These are phyloP conservation scores for Stenichneumon culpator DNA, from an alignment of 2,888 invertebrate species.

Conservation along the genomic window DNA sequence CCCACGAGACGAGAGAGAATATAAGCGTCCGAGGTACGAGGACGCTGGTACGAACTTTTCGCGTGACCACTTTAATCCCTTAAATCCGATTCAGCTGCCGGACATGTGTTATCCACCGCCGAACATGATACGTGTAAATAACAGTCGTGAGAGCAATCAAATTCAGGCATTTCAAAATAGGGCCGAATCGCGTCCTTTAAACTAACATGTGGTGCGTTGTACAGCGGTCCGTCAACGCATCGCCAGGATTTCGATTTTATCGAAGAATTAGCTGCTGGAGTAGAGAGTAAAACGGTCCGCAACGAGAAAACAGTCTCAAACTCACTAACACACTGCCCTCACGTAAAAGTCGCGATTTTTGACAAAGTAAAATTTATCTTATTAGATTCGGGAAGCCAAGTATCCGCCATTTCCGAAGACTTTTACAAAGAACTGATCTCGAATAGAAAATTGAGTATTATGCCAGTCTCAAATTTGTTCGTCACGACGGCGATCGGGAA, in stretches of 20 bases:
- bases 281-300: slow-evolving; percentile 33
- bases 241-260: slow-evolving; percentile 52
- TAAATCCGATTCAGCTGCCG: slow-evolving; percentile 19
- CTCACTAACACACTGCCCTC: slow-evolving; percentile 22
- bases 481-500: slow-evolving; percentile 57
- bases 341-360: background rate
- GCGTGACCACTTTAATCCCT: background rate
- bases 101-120: slow-evolving; percentile 55
- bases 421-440: slow-evolving; percentile 40
- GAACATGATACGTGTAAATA: background rate
- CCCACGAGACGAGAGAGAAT: background rate
- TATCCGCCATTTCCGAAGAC: slow-evolving; percentile 58
- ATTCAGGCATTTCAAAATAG: slow-evolving; percentile 10
- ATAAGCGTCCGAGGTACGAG: slow-evolving; percentile 4
- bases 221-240: slow-evolving; percentile 53
- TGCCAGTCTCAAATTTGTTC: slow-evolving; percentile 50
- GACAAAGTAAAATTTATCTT: slow-evolving; percentile 7
- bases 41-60: background rate
- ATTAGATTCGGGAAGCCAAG: slow-evolving; percentile 63
- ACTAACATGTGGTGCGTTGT: slow-evolving; percentile 50
- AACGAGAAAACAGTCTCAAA: background rate
- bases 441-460: slow-evolving; percentile 1
- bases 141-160: background rate
- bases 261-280: slow-evolving; percentile 42
- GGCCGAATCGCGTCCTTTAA: slow-evolving; percentile 47